Conservation (phyloP, 2,113 vertebrate species). For the Antennarius striatus region DNA sequence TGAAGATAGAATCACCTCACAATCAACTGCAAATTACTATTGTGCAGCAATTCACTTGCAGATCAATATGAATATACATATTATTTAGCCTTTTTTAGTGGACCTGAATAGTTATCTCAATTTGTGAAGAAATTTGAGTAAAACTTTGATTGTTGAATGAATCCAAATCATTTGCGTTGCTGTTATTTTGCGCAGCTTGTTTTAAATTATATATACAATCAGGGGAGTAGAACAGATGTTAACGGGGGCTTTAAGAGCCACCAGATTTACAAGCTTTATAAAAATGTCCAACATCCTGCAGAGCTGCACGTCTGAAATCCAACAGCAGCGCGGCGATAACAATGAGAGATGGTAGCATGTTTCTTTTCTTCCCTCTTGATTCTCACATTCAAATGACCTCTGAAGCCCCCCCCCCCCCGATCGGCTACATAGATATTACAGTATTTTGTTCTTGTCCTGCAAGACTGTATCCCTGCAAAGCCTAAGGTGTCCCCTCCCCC, state of each 20-base stretch:
- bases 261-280: conserved; percentile 30
- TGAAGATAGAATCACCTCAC: conserved; percentile 5
- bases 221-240: conserved; percentile 34
- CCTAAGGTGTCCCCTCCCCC: conserved; percentile 46
- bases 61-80: conserved; percentile 24
- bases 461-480: conserved; percentile 17
- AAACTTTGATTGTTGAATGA: conserved; percentile 40
- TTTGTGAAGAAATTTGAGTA: conserved; percentile 27
- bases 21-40: conserved; percentile 15
- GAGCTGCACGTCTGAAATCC: conserved; percentile 25
- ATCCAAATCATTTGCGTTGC: conserved; percentile 26
- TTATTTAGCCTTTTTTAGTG: conserved; percentile 26
- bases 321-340: conserved; percentile 32
- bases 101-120: conserved; percentile 27
- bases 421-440: conserved; percentile 63
- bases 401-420: conserved; percentile 38
- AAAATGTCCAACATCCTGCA: conserved; percentile 17
- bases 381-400: conserved; percentile 73
- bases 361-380: conserved; percentile 30
- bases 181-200: conserved; percentile 14
- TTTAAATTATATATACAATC: conserved; percentile 31
- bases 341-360: conserved; percentile 26
- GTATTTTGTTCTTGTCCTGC: conserved; percentile 60
- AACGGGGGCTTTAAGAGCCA: conserved; percentile 23
- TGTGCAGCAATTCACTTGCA: conserved; percentile 11